Evolutionary conservation across 92 coral and sea anemone species (phyloP), one percentile per base, ranked within the genome.

Genomic region (Pocillopora meandrina): DNA sequence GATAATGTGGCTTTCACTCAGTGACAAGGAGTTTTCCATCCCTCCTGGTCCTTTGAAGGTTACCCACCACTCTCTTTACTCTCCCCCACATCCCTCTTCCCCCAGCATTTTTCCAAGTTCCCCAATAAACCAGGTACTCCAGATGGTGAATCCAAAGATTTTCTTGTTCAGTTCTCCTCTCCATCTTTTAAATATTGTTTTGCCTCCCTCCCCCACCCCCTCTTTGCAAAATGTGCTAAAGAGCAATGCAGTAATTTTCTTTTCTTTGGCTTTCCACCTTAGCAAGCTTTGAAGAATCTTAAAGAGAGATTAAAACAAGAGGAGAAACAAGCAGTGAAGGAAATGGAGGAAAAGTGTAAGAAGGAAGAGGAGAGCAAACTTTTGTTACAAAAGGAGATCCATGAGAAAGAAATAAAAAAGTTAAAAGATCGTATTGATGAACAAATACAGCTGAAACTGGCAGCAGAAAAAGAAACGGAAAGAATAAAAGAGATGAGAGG

Each of bases 221-320:
- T 6, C 0, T 42, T 42, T 42, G 49, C 49, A 42, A 68, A 33
- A 31, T 12, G 2, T 12, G 19, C 55, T 68, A 1, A 1, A 4
- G 55, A 33, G 55, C 33, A 26, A 36, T 34, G 74, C n/a, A 5
- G 13, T 34, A 49, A 70, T 12, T 12, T 12, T 23, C 19, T 34
- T 68, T 42, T 3, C 7, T 6, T 31, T 34, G 61, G 18, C 71
- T 78, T 47, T 20, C 42, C 26, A 57, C 17, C 42, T 61, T 75
- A 97, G 99, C 87, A 92, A 74, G 93, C 97, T 35, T 80, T 97
- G 70, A 93, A 92, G 59, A 81, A 76, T 36, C 81, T 92, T 33
- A 91, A 89, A 84, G 94, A 91, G 23, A 94, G 86, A 80, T 88
- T 97, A 84, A 91, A 91, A 75, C 74, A 90, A 76, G 91, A 94